These are phyloP conservation scores for Chinchilla lanigera DNA, from an alignment of 2,113 vertebrate genomes.

Conservation along the genomic window DNA sequence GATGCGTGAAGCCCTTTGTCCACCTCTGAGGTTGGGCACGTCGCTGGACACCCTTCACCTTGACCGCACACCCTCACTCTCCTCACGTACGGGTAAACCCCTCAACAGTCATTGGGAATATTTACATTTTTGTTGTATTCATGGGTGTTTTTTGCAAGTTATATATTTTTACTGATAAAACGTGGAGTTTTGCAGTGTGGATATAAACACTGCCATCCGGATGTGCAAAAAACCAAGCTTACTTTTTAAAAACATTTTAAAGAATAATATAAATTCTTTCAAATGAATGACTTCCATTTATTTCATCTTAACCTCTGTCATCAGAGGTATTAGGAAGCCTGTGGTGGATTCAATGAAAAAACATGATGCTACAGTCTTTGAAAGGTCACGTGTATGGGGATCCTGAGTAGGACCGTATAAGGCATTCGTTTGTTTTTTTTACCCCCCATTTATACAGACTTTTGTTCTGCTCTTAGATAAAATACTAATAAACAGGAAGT, in stretches of 20 bases:
- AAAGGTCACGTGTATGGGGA: background rate
- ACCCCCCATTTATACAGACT: conserved; percentile 61
- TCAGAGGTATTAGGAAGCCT: background rate
- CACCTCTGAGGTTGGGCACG: background rate
- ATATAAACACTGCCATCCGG: background rate
- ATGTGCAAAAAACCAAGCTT: background rate
- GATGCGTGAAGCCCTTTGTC: background rate
- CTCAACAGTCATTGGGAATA: fast-evolving
- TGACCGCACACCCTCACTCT: background rate
- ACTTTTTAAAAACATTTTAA: background rate
- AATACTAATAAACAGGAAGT: conserved; percentile 83
- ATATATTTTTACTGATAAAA: background rate
- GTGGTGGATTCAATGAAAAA: background rate
- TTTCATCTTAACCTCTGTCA: background rate
- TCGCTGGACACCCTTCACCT: fast-evolving
- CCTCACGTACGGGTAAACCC: background rate
- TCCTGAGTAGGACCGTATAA: background rate
- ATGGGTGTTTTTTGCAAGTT: background rate
- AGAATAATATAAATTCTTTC: background rate
- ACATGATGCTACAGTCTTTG: background rate
- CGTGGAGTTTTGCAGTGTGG: background rate
- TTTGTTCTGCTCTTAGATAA: conserved; percentile 78
- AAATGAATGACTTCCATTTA: background rate
- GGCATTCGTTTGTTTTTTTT: background rate
- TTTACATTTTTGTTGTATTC: background rate